Conservation (phyloP, 2,888 invertebrate genomes). For the Panorpa germanica region DNA sequence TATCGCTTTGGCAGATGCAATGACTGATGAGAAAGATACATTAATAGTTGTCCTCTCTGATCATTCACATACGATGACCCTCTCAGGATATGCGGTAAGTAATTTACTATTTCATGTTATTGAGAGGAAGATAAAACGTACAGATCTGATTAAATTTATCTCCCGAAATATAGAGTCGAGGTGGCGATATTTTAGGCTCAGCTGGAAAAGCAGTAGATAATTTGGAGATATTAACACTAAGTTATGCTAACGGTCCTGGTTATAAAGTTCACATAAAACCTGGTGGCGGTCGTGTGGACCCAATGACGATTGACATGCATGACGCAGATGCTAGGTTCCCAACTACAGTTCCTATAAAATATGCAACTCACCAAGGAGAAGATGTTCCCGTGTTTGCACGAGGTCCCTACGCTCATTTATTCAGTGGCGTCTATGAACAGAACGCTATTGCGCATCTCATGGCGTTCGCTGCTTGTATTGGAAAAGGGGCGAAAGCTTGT, state of each 20-base stretch:
- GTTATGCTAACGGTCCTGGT: constrained; percentile 59
- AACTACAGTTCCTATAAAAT: background rate
- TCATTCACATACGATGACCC: constrained; percentile 58
- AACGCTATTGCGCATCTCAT: constrained; percentile 59
- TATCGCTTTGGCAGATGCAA: constrained; percentile 35
- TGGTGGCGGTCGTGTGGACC: constrained; percentile 11
- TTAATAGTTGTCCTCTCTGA: constrained; percentile 65
- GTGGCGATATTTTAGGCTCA: constrained; percentile 32
- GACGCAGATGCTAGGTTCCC: constrained; percentile 1
- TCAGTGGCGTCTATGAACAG: constrained; percentile 63
- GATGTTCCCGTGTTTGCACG: constrained; percentile 14
- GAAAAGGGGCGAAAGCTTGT: constrained; percentile 32
- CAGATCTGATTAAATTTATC: background rate
- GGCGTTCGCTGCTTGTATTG: constrained; percentile 54
- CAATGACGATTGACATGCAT: background rate
- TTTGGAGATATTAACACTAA: constrained; percentile 44
- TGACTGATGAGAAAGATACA: constrained; percentile 48
- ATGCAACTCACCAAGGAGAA: constrained; percentile 7
- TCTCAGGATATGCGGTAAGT: constrained; percentile 52
- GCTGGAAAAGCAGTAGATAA: constrained; percentile 30
- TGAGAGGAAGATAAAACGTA: too few species aligned
- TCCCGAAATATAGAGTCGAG: constrained; percentile 21
- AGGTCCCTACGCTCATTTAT: constrained; percentile 65
- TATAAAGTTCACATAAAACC: constrained; percentile 20
- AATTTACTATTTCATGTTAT: background rate